Percentiles rank a stretch among this genome's conserved stretches.
These are phyloP conservation scores for Ptychadena robeensis DNA, from an alignment of 2,797 vertebrate species.

Conservation along the genomic window DNA sequence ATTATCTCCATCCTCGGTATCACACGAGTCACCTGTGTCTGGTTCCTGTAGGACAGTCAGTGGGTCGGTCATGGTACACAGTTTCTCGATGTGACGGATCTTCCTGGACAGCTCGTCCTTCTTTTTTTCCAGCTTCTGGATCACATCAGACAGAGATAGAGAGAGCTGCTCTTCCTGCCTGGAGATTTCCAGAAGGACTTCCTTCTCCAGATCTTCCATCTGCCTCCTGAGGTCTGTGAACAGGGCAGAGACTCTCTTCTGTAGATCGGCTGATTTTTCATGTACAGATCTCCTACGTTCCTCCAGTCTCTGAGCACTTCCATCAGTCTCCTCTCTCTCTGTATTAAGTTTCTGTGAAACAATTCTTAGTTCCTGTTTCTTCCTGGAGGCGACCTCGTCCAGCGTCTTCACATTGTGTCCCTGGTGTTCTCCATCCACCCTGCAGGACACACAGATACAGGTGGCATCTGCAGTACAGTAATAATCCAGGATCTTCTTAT, in stretches of 20 bases:
- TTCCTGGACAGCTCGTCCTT: slow-evolving; percentile 9
- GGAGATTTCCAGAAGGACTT: not conserved
- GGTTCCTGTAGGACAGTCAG: not conserved
- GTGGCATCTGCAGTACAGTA: not conserved
- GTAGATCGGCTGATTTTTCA: not conserved
- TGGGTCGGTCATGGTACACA: not conserved
- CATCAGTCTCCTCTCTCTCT: not conserved
- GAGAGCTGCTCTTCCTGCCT: not conserved
- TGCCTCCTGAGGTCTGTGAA: not conserved
- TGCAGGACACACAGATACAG: not conserved
- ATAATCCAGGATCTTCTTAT: not conserved
- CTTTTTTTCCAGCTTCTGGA: not conserved
- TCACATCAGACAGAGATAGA: too few species aligned
- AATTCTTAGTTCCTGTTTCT: not conserved
- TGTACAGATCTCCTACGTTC: not conserved
- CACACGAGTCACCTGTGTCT: too few species aligned
- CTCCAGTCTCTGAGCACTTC: not conserved
- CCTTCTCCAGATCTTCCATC: not conserved
- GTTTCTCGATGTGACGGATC: not conserved
- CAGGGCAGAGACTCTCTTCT: not conserved
- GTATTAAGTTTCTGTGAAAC: not conserved
- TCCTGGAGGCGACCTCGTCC: not conserved
- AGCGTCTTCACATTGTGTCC: not conserved
- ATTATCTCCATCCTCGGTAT: too few species aligned
- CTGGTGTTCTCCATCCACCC: not conserved